phyloP scores from a whole-genome alignment of 2,888 invertebrate genomes.

The Pandemis cinnamomeana region DNA sequence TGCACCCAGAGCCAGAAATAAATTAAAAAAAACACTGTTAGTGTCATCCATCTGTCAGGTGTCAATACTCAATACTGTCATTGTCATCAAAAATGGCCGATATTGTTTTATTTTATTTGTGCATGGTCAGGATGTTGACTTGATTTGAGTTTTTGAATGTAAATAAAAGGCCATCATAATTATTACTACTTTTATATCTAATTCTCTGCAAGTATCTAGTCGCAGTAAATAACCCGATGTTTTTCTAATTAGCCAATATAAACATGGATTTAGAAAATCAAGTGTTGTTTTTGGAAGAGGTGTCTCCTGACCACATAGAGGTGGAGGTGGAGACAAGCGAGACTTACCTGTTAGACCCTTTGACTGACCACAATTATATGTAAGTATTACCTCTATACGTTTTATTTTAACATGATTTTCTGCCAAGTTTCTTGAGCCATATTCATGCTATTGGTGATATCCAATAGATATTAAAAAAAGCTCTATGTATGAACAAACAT shows the following conservation, averaged over 20 bases:
- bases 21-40: too few species aligned
- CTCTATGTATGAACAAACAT: too few species aligned
- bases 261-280: constrained; percentile 25
- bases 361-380: constrained; percentile 36
- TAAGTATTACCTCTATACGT: constrained; percentile 10
- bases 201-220: not conserved
- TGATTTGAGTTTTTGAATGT: not conserved
- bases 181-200: not conserved
- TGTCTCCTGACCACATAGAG: constrained; percentile 29
- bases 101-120: not conserved
- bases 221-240: not conserved
- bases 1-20: too few species aligned
- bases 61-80: too few species aligned
- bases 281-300: constrained; percentile 23
- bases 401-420: too few species aligned
- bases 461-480: too few species aligned
- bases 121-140: not conserved
- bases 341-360: constrained; percentile 20
- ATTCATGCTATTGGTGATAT: too few species aligned
- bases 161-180: not conserved
- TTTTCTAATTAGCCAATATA: too few species aligned
- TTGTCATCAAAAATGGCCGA: too few species aligned
- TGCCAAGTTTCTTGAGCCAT: too few species aligned
- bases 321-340: constrained; percentile 32
- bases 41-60: too few species aligned